Evolutionary conservation across 30 jellyfish, hydroid and myxozoan genomes (phyloP).

Genomic region (Nemopilema nomurai): DNA sequence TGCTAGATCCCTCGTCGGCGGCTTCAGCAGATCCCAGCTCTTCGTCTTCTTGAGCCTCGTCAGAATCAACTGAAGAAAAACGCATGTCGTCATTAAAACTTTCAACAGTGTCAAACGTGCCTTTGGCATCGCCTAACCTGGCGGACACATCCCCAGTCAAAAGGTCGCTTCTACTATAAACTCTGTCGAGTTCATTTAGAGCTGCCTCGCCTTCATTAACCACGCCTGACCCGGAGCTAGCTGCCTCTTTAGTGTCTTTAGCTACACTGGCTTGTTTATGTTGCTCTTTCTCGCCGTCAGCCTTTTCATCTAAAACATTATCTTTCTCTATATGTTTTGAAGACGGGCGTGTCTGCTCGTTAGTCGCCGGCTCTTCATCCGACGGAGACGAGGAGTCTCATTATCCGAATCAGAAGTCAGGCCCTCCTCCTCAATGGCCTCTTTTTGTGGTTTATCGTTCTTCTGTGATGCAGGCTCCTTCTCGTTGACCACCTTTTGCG

Average conservation of each 20-base stretch:
- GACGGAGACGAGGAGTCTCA: slow-evolving; percentile 32
- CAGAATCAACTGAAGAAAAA: slow-evolving; percentile 52
- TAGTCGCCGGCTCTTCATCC: slow-evolving; percentile 59
- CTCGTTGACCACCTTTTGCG: neutral
- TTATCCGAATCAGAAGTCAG: neutral
- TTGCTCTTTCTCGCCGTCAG: neutral
- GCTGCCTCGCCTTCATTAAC: neutral
- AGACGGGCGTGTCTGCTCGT: slow-evolving; percentile 57
- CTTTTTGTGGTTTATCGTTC: slow-evolving; percentile 12
- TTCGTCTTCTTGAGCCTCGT: slow-evolving; percentile 28
- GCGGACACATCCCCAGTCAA: slow-evolving; percentile 2
- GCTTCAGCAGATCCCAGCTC: slow-evolving; percentile 9
- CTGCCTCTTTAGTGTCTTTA: neutral
- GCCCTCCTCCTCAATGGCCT: slow-evolving; percentile 4
- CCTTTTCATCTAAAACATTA: neutral
- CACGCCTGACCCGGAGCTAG: slow-evolving; percentile 30
- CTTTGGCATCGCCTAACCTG: neutral
- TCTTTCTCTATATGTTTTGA: slow-evolving; percentile 69
- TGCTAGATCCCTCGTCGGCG: slow-evolving; percentile 34
- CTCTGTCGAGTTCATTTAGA: neutral
- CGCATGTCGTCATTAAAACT: slow-evolving; percentile 27
- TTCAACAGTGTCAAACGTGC: neutral
- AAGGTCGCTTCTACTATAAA: neutral
- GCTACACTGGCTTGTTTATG: neutral
- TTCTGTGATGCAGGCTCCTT: neutral